Conservation (phyloP, 2,797 vertebrate genomes). For the Hybognathus amarus region DNA sequence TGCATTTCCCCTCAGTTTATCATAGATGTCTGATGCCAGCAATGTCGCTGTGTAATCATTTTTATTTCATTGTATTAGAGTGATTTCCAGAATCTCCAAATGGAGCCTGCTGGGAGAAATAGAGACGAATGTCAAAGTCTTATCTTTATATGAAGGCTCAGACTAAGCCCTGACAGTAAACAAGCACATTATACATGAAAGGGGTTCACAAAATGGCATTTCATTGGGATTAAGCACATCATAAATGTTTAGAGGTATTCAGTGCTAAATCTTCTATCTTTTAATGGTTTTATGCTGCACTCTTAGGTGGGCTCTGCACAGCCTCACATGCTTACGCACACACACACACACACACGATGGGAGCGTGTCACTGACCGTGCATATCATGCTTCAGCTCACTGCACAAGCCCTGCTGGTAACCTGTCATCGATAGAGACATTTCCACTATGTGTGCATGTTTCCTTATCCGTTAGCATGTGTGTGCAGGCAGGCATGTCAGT, state of each 20-base stretch:
- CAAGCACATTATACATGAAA: constrained; percentile 46
- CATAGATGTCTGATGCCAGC: constrained; percentile 13
- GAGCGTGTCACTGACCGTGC: constrained; percentile 17
- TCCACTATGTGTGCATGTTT: constrained; percentile 26
- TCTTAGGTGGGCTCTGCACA: constrained; percentile 3
- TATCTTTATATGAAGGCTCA: constrained; percentile 41
- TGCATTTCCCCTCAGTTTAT: constrained; percentile 11
- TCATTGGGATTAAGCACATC: constrained; percentile 36
- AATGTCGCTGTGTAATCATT: background rate
- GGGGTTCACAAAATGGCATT: constrained; percentile 34
- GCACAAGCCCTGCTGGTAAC: constrained; percentile 39
- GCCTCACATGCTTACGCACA: constrained; percentile 4
- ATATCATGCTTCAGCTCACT: constrained; percentile 30
- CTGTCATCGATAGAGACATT: constrained; percentile 51
- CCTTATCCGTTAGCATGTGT: background rate
- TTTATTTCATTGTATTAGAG: constrained; percentile 8
- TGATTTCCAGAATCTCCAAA: constrained; percentile 31
- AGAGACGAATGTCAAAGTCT: constrained; percentile 2
- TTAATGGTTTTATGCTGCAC: constrained; percentile 21
- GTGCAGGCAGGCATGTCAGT: constrained; percentile 7
- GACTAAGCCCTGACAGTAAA: constrained; percentile 37
- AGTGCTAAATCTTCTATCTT: constrained; percentile 2
- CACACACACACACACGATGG: constrained; percentile 20
- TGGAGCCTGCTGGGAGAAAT: constrained; percentile 13
- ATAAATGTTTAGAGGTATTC: constrained; percentile 32